Conservation (phyloP, 2,113 vertebrate species). For the Heptranchias perlo region DNA sequence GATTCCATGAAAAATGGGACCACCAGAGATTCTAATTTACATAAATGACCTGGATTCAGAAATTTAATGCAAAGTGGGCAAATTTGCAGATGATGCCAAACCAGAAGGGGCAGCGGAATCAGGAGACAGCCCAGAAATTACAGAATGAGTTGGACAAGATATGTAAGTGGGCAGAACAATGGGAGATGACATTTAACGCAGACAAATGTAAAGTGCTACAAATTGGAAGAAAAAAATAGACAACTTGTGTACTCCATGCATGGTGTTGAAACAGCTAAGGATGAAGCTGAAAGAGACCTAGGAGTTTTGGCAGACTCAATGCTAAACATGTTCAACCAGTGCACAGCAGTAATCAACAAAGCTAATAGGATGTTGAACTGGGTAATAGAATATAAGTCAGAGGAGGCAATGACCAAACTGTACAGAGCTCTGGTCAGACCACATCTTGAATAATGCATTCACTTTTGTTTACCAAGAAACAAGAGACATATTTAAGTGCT, state of each 20-base stretch:
- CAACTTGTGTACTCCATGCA: background rate
- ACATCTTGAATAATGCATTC: background rate
- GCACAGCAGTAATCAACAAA: background rate
- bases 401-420: background rate
- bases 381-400: background rate
- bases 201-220: background rate
- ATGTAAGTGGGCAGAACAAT: background rate
- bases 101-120: background rate
- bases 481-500: background rate
- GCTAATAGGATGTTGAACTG: background rate
- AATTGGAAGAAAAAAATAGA: background rate
- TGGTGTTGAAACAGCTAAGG: background rate
- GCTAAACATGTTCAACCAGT: background rate
- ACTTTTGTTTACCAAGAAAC: too few relatives aligned
- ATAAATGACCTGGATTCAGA: background rate
- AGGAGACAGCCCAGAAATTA: background rate
- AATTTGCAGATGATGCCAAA: background rate
- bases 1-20: background rate
- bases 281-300: background rate
- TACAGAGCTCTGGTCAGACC: background rate
- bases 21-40: background rate
- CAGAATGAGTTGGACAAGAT: background rate
- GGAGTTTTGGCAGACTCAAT: background rate
- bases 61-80: background rate
- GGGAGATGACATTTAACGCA: background rate